A percentile compares a stretch with the other conserved stretches of the same genome.
These are phyloP conservation scores for Nettapus auritus DNA, from an alignment of 2,113 vertebrate species.

Conservation along the genomic window DNA sequence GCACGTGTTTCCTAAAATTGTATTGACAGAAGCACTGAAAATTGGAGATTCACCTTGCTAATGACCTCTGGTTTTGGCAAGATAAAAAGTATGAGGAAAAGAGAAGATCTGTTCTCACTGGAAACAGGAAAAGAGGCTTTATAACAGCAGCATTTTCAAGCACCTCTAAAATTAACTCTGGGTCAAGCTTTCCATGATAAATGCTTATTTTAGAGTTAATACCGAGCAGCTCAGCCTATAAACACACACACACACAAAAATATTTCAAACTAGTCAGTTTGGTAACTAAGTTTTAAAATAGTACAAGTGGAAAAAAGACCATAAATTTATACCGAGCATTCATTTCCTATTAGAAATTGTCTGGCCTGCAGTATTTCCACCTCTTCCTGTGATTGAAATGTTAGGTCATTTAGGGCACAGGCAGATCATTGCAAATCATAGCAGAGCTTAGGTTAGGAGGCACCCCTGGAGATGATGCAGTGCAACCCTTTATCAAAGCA, in stretches of 20 bases:
- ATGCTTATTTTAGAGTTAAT: constrained; percentile 30
- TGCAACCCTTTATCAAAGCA: not conserved
- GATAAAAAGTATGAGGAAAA: not conserved
- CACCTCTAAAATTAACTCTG: constrained; percentile 61
- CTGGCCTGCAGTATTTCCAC: not conserved
- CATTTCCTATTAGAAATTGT: not conserved
- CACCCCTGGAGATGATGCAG: not conserved
- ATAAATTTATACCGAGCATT: not conserved
- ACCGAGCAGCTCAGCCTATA: not conserved
- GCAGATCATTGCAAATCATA: not conserved
- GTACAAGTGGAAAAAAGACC: not conserved
- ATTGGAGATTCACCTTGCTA: constrained; percentile 38
- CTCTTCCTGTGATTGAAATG: not conserved
- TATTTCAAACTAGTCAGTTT: constrained; percentile 3
- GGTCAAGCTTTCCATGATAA: constrained; percentile 36
- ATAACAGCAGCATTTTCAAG: constrained; percentile 24
- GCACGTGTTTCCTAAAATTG: not conserved
- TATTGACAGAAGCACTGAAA: constrained; percentile 4
- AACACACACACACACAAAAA: not conserved
- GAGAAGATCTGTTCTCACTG: constrained; percentile 32
- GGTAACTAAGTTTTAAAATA: constrained; percentile 25
- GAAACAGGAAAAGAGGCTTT: constrained; percentile 57
- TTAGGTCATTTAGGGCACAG: not conserved
- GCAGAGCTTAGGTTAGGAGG: not conserved
- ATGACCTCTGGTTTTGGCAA: constrained; percentile 48